phyloP scores from a whole-genome alignment of 1,140 invertebrate genomes.

The Stegodyphus mimosarum region DNA sequence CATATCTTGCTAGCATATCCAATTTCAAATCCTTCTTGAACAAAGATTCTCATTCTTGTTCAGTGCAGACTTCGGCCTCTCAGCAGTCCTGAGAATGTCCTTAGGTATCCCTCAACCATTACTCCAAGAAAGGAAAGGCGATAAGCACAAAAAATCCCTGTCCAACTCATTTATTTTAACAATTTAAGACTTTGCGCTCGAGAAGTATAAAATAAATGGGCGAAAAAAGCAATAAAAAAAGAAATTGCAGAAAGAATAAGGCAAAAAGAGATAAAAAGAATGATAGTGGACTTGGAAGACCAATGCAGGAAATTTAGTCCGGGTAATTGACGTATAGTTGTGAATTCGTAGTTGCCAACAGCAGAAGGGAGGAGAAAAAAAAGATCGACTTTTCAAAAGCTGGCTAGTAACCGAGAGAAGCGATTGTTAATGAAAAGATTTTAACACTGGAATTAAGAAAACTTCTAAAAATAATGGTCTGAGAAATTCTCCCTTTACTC shows the following conservation, averaged over 20 bases:
- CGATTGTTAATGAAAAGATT: slow-evolving; percentile 56
- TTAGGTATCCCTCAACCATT: no score
- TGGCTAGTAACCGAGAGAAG: neutral
- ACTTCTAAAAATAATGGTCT: slow-evolving; percentile 51
- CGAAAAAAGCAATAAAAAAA: slow-evolving; percentile 15
- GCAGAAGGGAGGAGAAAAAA: neutral
- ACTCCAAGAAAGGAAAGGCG: no score
- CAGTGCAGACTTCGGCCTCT: no score
- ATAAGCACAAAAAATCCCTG: neutral
- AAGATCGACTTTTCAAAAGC: slow-evolving; percentile 22
- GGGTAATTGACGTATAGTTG: slow-evolving; percentile 37
- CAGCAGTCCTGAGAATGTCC: no score
- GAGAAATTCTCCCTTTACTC: slow-evolving; percentile 4
- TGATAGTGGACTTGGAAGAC: neutral
- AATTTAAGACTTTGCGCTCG: slow-evolving; percentile 52
- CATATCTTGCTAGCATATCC: no score
- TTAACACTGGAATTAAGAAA: slow-evolving; percentile 57
- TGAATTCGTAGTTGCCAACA: slow-evolving; percentile 25
- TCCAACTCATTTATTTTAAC: slow-evolving; percentile 53
- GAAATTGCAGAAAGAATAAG: slow-evolving; percentile 4
- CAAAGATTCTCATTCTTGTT: no score
- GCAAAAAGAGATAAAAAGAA: neutral
- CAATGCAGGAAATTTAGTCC: slow-evolving; percentile 43
- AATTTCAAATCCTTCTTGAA: no score
- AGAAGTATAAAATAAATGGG: slow-evolving; percentile 51